These are phyloP conservation scores for Brachynemurus nebulosus DNA, from an alignment of 2,888 invertebrate species.

Conservation along the genomic window DNA sequence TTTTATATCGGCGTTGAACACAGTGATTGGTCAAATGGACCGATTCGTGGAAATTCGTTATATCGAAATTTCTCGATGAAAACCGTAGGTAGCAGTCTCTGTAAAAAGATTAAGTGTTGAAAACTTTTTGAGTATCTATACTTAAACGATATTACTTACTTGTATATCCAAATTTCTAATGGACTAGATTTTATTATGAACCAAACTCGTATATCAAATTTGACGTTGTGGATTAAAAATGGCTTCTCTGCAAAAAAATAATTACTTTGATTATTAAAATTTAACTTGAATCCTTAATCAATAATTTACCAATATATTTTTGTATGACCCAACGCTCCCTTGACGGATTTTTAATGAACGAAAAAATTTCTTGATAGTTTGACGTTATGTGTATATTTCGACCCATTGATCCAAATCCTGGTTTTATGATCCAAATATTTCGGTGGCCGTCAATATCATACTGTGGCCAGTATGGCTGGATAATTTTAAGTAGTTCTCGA, in stretches of 20 bases:
- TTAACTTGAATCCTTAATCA: background rate
- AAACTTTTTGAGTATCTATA: background rate
- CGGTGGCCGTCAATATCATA: constrained; percentile 60
- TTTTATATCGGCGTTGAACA: constrained; percentile 62
- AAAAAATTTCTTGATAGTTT: constrained; percentile 55
- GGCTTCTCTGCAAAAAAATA: constrained; percentile 48
- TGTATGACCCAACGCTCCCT: constrained; percentile 64
- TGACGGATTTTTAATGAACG: constrained; percentile 40
- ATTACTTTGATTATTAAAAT: background rate
- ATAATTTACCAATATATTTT: constrained; percentile 72
- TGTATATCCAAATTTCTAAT: constrained; percentile 76
- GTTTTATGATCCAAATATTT: constrained; percentile 86
- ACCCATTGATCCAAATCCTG: constrained; percentile 68
- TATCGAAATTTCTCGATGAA: constrained; percentile 67
- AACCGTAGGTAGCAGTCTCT: constrained; percentile 73
- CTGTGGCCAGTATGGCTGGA: constrained; percentile 44
- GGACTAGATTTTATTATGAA: constrained; percentile 71
- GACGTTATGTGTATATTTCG: constrained; percentile 70
- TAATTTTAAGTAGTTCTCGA: constrained; percentile 41
- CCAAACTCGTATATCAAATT: constrained; percentile 87
- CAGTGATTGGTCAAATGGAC: constrained; percentile 82
- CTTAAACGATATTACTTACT: constrained; percentile 27
- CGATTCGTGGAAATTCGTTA: constrained; percentile 66
- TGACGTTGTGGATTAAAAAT: constrained; percentile 66
- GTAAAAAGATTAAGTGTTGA: constrained; percentile 18